Evolutionary conservation across 2,113 vertebrate species (phyloP).

Genomic region (Guaruba guarouba): DNA sequence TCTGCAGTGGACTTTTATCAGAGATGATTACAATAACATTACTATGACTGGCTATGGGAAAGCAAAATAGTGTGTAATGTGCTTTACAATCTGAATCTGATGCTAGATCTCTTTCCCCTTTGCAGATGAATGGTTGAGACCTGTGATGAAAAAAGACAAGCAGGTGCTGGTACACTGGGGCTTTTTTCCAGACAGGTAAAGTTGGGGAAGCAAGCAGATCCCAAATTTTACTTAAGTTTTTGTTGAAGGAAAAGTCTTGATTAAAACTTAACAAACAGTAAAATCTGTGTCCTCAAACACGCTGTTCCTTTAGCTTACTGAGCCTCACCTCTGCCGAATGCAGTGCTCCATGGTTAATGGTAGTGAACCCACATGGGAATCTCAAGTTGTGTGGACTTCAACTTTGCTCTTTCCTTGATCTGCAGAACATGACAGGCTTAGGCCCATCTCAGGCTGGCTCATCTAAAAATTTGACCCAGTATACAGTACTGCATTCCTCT

Average conservation of each 20-base stretch:
- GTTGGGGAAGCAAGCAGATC: not conserved
- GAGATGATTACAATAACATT: not conserved
- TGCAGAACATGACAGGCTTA: not conserved
- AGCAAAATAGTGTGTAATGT: not conserved
- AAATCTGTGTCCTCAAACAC: not conserved
- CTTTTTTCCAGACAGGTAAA: conserved; percentile 86
- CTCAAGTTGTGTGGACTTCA: not conserved
- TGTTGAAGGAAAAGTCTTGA: not conserved
- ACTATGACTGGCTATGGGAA: not conserved
- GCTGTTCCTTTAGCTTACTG: not conserved
- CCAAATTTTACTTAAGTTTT: not conserved
- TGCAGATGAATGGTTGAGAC: conserved; percentile 96
- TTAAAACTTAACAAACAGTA: not conserved
- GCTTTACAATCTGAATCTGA: not conserved
- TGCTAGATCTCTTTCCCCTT: not conserved
- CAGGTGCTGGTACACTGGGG: conserved; percentile 97
- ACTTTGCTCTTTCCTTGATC: not conserved
- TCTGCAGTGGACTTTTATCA: not conserved
- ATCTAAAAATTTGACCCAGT: not conserved
- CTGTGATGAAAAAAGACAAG: conserved; percentile 94
- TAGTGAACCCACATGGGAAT: not conserved
- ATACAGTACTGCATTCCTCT: not conserved
- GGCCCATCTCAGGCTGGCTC: accelerated
- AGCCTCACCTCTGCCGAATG: not conserved
- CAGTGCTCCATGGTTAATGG: not conserved